Evolutionary conservation across 2,888 invertebrate species (phyloP), one percentile per base, ranked within the genome.

Genomic region (Altica lythri): DNA sequence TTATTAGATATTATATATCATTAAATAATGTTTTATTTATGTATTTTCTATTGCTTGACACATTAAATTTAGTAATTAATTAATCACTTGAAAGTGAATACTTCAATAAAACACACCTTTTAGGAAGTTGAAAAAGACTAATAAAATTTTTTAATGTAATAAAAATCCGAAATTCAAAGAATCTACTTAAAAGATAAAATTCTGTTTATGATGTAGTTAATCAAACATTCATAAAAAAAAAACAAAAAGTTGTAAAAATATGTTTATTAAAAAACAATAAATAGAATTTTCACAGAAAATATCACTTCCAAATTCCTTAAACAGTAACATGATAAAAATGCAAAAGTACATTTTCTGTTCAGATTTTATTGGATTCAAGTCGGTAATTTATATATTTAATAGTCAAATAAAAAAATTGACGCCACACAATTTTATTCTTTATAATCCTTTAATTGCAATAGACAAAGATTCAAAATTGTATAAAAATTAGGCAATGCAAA

Each of bases 251-350:
- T 8, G 13, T 14, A 18, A 38, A 12, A 38, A 38, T 30, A 38
- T 37, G 45, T 51, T 55, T 14, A 46, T 40, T 25, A 54, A 51
- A 55, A 57, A 51, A 51, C 38, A 53, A 55, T 53, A 53, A 55
- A 51, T 55, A 57, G 22, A 53, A 45, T 57, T 57, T 60, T 60
- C 57, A 60, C 50, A 57, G 57, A 60, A 60, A 60, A 60, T 57
- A 60, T 60, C 53, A 60, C 60, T 57, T 57, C 45, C 42, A 50
- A 55, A 52, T 53, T 43, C 45, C 44, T 44, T 18, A 54, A 40
- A 22, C 38, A 52, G 47, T 52, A 30, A 55, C 55, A 52, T n/a
- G n/a, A 18, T 42, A 48, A 52, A 55, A 58, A 58, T 49, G 52
- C 52, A 30, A 40, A 53, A 52, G 46, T 30, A 38, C 54, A 58